Percentiles rank a stretch among this genome's conserved stretches.
phyloP scores from a whole-genome alignment of 2,113 vertebrate genomes.

The Cryptotis parvus region DNA sequence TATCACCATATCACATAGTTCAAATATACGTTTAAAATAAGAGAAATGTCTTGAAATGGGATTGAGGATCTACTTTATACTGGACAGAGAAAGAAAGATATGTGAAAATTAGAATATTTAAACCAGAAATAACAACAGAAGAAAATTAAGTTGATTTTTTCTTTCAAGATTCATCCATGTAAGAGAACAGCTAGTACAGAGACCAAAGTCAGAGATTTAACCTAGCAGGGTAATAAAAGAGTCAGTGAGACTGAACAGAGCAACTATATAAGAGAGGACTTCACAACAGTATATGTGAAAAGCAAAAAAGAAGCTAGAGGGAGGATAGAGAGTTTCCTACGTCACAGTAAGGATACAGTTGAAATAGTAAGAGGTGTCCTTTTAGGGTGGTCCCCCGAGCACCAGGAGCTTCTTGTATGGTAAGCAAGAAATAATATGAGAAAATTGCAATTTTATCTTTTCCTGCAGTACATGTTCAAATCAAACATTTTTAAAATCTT shows the following conservation, averaged over 20 bases:
- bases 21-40: not conserved
- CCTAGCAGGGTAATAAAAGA: not conserved
- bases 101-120: not conserved
- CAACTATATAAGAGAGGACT: not conserved
- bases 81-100: not conserved
- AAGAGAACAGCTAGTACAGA: not conserved
- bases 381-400: too few relatives aligned
- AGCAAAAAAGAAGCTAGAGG: not conserved
- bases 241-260: not conserved
- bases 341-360: not conserved
- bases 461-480: not conserved
- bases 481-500: not conserved
- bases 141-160: not conserved
- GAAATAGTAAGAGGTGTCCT: not conserved
- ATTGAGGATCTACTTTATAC: not conserved
- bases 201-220: not conserved
- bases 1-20: not conserved
- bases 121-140: not conserved
- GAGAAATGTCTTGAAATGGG: not conserved
- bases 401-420: too few relatives aligned
- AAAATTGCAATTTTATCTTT: not conserved
- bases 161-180: not conserved
- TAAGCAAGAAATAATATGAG: not conserved
- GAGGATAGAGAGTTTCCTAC: not conserved
- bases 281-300: not conserved